Conservation (phyloP, 2,797 vertebrate genomes). For the Graptemys geographica region DNA sequence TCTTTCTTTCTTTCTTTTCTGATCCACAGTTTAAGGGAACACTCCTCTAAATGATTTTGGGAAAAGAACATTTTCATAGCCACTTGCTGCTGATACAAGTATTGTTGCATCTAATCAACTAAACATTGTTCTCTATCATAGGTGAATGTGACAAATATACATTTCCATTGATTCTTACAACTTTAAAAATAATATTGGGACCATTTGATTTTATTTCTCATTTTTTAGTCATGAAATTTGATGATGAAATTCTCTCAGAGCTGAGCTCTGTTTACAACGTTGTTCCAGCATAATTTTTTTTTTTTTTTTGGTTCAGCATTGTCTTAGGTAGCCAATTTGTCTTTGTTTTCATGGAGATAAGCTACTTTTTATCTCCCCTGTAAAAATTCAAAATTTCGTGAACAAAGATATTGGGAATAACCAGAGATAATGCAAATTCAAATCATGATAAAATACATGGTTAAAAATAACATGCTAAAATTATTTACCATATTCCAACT, state of each 20-base stretch:
- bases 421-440: conserved; percentile 5
- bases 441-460: background rate
- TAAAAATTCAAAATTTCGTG: conserved; percentile 6
- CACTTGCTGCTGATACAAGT: background rate
- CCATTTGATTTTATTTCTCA: conserved; percentile 38
- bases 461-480: background rate
- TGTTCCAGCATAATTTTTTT: background rate
- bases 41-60: conserved; percentile 29
- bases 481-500: background rate
- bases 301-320: background rate
- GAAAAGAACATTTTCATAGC: conserved; percentile 38
- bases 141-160: conserved; percentile 49
- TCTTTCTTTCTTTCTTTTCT: conserved; percentile 48
- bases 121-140: conserved; percentile 44
- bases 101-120: conserved; percentile 64
- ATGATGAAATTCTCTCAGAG: background rate
- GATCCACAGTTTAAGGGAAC: conserved; percentile 50
- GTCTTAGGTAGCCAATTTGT: background rate
- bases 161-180: conserved; percentile 23
- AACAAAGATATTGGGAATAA: conserved; percentile 13
- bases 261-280: conserved; percentile 26
- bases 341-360: conserved; percentile 31
- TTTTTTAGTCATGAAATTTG: background rate
- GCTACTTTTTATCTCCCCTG: background rate
- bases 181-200: conserved; percentile 46